Base-by-base conservation (phyloP, 2,113 vertebrate genomes). In the Triplophysa siluroides region DNA sequence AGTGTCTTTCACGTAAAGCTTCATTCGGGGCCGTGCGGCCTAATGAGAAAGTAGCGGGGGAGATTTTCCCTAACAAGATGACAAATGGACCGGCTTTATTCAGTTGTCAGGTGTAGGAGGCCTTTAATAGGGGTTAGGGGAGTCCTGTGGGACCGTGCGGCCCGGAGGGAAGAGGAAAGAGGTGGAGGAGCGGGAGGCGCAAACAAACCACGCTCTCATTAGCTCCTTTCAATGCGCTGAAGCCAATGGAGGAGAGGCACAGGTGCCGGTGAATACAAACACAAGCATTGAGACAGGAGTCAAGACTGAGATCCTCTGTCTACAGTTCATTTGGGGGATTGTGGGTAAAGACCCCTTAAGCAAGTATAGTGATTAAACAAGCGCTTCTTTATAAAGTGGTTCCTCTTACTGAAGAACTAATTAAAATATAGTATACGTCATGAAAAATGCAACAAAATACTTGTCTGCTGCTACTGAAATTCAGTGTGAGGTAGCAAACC, bases 71-170 rank as follows among this genome's bases (percentile, higher is more conserved):
- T 82, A 83, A 84, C 78, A 62, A 82, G 78, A 83, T 85, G 82
- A 85, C 84, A 83, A 85, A 84, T 83, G 67, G 75, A 78, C 80
- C 41, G 47, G 29, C 76, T 69, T 76, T 79, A 64, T 79, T 64
- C 33, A 70, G 24, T 76, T 64, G 41, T 82, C 74, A 76, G 79
- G 71, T 71, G 72, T 41, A 56, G 47, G 71, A 56, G 77, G 69
- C 75, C 78, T 79, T 85, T 80, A 82, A 82, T 71, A 64, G 43
- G 63, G 81, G 77, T 64, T 68, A 56, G 52, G 52, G 62, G 65
- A 63, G 64, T 69, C 41, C 62, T 29, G 68, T 43, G 78, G 78
- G 82, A 79, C 50, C 26, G 66, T 68, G 84, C 33, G 79, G 41
- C 64, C 41, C 19, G 61, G 33, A 38, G 21, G n/a, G 54, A 21